phyloP scores from a whole-genome alignment of 1,140 invertebrate species.

The Diachasma alloeum region DNA sequence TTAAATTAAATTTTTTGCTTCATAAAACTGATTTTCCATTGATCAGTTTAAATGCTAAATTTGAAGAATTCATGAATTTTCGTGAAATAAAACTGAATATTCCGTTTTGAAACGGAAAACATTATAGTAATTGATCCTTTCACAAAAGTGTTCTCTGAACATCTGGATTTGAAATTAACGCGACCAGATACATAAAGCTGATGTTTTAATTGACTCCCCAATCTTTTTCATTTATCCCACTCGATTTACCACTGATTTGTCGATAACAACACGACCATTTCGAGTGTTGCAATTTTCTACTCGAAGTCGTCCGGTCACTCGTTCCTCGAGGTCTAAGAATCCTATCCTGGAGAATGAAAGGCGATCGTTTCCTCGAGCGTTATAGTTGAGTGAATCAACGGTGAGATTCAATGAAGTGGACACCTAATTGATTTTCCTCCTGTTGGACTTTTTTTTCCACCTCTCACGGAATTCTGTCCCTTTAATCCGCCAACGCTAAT shows the following conservation, averaged over 20 bases:
- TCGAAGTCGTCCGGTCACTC: neutral
- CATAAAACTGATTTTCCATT: no score
- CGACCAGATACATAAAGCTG: neutral
- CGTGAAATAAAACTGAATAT: no score
- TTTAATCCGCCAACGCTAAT: neutral
- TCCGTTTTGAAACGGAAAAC: no score
- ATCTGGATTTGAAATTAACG: neutral
- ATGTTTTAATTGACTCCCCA: neutral
- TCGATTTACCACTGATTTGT: neutral
- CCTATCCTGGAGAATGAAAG: neutral
- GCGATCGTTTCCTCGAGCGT: neutral
- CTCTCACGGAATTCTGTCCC: neutral
- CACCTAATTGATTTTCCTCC: neutral
- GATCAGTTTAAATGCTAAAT: no score
- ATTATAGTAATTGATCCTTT: no score
- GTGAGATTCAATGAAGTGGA: neutral
- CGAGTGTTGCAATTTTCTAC: neutral
- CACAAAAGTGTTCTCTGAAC: no score
- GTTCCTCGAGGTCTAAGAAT: neutral
- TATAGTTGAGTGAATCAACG: neutral
- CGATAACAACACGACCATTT: neutral
- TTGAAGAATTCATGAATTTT: no score
- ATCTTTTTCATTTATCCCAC: neutral
- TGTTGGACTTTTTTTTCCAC: neutral
- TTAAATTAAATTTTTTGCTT: no score